A percentile compares a stretch with the other conserved stretches of the same genome.
These are phyloP conservation scores for Cottus gobio DNA, from an alignment of 2,113 vertebrate species.

Conservation along the genomic window DNA sequence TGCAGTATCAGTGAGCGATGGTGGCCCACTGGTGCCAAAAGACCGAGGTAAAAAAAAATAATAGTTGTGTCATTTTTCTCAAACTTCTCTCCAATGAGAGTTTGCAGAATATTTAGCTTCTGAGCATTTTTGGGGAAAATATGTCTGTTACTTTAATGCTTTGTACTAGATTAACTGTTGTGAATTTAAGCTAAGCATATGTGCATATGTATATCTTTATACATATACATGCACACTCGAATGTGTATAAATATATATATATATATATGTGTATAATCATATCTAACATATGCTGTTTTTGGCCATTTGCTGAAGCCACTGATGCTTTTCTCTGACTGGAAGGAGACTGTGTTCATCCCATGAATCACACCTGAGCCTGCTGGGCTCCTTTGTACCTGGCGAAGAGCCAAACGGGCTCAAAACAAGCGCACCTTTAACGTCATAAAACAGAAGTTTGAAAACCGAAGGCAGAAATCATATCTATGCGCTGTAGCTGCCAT, in stretches of 20 bases:
- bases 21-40: conserved; percentile 55
- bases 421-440: not conserved
- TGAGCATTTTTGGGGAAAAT: conserved; percentile 24
- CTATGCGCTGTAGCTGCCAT: too few relatives aligned
- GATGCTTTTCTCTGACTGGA: not conserved
- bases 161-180: conserved; percentile 4
- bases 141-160: not conserved
- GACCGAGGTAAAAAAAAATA: conserved; percentile 33
- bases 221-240: too few relatives aligned
- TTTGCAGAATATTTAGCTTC: conserved; percentile 30
- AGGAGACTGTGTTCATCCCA: too few relatives aligned
- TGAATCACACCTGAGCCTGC: not conserved
- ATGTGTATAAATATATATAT: too few relatives aligned
- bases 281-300: not conserved
- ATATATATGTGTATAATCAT: too few relatives aligned
- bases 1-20: conserved; percentile 63
- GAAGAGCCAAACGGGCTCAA: not conserved
- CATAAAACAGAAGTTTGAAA: not conserved
- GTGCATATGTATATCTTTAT: too few relatives aligned
- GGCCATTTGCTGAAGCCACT: not conserved
- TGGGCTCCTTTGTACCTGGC: too few relatives aligned
- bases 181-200: too few relatives aligned
- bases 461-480: conserved; percentile 11
- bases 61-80: conserved; percentile 49
- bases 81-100: conserved; percentile 56